Conservation (phyloP, 1,140 invertebrate genomes). For the Hormaphis cornu region DNA sequence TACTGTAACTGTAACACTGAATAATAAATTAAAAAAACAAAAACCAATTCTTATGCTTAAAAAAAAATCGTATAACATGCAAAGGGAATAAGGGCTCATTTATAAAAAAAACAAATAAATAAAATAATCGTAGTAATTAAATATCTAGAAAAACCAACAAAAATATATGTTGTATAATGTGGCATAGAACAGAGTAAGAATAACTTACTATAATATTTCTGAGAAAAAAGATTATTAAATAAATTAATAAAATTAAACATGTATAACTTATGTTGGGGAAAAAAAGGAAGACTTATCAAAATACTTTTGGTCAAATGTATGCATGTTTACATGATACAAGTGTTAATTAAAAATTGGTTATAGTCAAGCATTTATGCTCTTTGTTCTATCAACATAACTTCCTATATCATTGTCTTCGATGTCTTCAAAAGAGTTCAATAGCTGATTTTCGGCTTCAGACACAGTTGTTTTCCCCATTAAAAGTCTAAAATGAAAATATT, state of each 20-base stretch:
- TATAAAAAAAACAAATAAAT: too few relatives aligned
- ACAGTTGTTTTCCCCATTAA: conserved; percentile 17
- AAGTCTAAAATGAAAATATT: background rate
- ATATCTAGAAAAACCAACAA: background rate
- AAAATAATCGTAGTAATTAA: background rate
- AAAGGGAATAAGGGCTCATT: background rate
- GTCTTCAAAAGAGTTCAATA: conserved; percentile 17
- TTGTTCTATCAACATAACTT: conserved; percentile 9
- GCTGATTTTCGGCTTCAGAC: conserved; percentile 24
- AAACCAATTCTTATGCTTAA: background rate
- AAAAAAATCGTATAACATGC: background rate
- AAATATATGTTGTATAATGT: background rate
- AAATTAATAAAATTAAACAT: background rate
- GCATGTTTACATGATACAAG: background rate
- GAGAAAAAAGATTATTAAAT: background rate
- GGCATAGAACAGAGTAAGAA: background rate
- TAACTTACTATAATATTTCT: background rate
- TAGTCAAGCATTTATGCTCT: conserved; percentile 15
- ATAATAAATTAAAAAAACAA: background rate
- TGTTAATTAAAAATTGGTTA: background rate
- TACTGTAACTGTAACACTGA: background rate
- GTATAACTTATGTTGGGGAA: background rate
- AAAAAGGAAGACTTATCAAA: background rate
- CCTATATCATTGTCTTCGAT: background rate
- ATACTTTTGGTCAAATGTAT: background rate